Conservation (phyloP, 2,888 invertebrate species). For the Dichetophora obliterata region DNA sequence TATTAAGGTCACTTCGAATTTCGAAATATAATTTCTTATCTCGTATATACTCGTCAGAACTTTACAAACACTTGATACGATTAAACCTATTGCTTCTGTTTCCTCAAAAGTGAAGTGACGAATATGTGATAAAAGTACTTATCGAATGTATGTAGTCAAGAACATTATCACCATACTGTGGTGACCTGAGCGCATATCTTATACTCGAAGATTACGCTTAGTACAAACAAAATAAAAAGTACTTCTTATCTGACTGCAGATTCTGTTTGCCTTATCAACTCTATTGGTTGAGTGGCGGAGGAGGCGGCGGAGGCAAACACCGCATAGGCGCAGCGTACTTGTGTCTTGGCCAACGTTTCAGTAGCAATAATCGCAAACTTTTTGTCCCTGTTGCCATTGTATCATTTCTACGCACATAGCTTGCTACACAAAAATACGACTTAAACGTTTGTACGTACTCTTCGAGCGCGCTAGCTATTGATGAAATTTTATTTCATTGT, state of each 20-base stretch:
- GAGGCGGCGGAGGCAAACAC: not conserved
- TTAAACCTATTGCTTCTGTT: too few species aligned
- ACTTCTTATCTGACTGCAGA: constrained; percentile 26
- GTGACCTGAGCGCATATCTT: too few species aligned
- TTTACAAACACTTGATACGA: too few species aligned
- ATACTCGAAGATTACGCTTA: too few species aligned
- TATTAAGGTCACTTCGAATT: too few species aligned
- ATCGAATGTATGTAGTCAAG: too few species aligned
- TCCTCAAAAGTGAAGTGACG: too few species aligned
- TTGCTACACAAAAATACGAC: not conserved
- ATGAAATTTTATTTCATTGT: constrained; percentile 28
- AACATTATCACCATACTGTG: too few species aligned
- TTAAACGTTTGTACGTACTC: not conserved
- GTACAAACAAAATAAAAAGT: not conserved
- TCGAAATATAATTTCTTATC: too few species aligned
- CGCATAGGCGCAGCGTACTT: not conserved
- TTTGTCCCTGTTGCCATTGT: constrained; percentile 12
- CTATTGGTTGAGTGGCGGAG: constrained; percentile 17
- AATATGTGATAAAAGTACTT: too few species aligned
- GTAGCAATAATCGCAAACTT: not conserved
- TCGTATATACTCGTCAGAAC: too few species aligned
- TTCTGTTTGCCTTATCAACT: constrained; percentile 14
- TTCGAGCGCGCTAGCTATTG: not conserved
- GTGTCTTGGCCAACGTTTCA: constrained; percentile 3
- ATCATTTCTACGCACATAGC: constrained; percentile 15